phyloP scores from a whole-genome alignment of 2,113 vertebrate genomes.

The Pseudolaguvia tuberculata region DNA sequence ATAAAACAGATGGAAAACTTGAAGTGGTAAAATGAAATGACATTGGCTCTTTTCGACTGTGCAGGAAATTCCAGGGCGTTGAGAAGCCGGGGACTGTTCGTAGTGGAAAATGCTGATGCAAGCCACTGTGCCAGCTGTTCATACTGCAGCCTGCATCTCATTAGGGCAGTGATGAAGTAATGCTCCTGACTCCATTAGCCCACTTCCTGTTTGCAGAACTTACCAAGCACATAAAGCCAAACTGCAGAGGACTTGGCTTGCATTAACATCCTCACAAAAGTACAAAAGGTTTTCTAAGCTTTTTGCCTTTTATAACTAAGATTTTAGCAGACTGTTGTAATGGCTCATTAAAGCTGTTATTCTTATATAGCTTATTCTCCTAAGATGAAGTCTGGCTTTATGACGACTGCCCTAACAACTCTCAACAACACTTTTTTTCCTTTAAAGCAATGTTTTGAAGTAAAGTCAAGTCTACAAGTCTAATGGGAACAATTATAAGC shows the following conservation, averaged over 20 bases:
- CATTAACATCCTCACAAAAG: conserved; percentile 51
- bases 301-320: background rate
- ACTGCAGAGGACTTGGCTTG: conserved; percentile 45
- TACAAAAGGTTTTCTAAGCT: background rate
- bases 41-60: conserved; percentile 38
- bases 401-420: background rate
- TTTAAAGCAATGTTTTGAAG: background rate
- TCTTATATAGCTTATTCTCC: background rate
- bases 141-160: conserved; percentile 39
- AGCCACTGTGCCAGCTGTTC: conserved; percentile 48
- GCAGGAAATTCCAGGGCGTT: conserved; percentile 57
- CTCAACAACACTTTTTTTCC: background rate
- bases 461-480: background rate
- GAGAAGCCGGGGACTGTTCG: conserved; percentile 36
- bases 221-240: conserved; percentile 60
- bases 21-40: conserved; percentile 57
- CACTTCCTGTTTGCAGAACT: conserved; percentile 44
- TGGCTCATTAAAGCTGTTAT: background rate
- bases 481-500: conserved; percentile 10
- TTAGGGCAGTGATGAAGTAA: conserved; percentile 41
- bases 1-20: conserved; percentile 30
- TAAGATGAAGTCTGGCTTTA: background rate
- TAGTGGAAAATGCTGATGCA: conserved; percentile 45
- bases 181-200: conserved; percentile 30
- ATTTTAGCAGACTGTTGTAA: background rate